phyloP scores from a whole-genome alignment of 2,797 vertebrate genomes.

The Thunnus albacares region DNA sequence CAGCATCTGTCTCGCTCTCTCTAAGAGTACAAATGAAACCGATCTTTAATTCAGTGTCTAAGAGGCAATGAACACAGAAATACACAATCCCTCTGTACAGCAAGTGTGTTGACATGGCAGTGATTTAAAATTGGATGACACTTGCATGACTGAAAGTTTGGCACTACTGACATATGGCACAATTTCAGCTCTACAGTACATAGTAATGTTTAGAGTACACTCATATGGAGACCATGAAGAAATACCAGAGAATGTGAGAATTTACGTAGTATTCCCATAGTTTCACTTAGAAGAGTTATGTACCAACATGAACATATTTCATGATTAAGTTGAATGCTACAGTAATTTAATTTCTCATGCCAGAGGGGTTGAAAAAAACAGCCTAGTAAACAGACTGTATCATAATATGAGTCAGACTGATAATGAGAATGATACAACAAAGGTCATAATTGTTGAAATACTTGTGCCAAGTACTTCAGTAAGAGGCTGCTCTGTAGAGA shows the following conservation, averaged over 20 bases:
- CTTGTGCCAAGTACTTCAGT: neutral
- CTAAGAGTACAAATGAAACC: conserved; percentile 5
- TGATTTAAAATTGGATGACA: conserved; percentile 11
- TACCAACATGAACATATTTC: conserved; percentile 22
- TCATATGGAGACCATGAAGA: neutral
- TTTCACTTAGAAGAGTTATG: conserved; percentile 20
- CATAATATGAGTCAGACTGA: neutral
- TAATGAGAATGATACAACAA: neutral
- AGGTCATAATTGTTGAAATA: neutral
- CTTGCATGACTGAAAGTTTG: conserved; percentile 10
- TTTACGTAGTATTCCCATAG: conserved; percentile 3
- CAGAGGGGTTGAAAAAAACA: neutral
- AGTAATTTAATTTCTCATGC: neutral
- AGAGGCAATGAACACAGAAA: conserved; percentile 13
- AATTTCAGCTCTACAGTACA: conserved; percentile 3
- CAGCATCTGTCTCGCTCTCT: conserved; percentile 13
- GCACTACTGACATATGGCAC: neutral
- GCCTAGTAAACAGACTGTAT: neutral
- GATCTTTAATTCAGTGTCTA: neutral
- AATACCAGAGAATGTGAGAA: neutral
- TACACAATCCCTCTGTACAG: neutral
- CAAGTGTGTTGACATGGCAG: conserved; percentile 12
- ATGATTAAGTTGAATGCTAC: neutral
- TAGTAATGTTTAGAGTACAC: neutral
- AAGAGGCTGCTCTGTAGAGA: conserved; percentile 31